Base-by-base conservation (phyloP, 1,140 invertebrate species). In the Drosophila setifemur region DNA sequence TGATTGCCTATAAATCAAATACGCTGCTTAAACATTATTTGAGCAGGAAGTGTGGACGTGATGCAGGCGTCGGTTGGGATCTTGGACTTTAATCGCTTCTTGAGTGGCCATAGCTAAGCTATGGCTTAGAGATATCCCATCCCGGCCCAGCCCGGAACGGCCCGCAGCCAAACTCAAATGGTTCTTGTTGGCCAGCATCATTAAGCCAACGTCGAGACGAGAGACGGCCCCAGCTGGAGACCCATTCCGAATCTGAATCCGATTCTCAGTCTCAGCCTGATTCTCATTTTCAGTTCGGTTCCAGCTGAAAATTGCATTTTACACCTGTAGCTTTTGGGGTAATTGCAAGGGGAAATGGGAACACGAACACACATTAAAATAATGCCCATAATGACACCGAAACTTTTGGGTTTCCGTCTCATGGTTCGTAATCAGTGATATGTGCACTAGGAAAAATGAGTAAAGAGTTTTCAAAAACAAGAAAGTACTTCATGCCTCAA, bases 1-100 rank as follows among this genome's bases (percentile, higher is more conserved):
- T 86, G 81, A 85, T 85, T 86, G 69, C 40, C 81, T 86, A 85
- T 85, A 85, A 85, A 85, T 85, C 81, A 85, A 85, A 86, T 79
- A 81, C 57, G 75, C 79, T 74, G 57, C 61, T 81, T 75, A 81
- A 85, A 75, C 79, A 87, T 86, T 83, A 83, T 83, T 85, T 86
- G 81, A 85, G 81, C 81, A 85, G 81, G 81, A 85, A 85, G 81
- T 86, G 81, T 81, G 79, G 81, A 86, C 75, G 75, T 86, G 81
- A 57, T 81, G 71, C 70, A 81, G 83, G 60, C 81, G 69, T 70
- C 53, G 29, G 50, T 54, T 55, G 42, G 55, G 61, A 83, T 66
- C 26, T 19, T 43, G 61, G 55, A 58, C 81, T 70, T 81, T 85
- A 85, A 81, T 86, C 75, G 79, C 57, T 79, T 43, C 53, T 28